Evolutionary conservation across 1,140 invertebrate genomes (phyloP), one percentile per base, ranked within the genome.

Genomic region (Euschistus heros): DNA sequence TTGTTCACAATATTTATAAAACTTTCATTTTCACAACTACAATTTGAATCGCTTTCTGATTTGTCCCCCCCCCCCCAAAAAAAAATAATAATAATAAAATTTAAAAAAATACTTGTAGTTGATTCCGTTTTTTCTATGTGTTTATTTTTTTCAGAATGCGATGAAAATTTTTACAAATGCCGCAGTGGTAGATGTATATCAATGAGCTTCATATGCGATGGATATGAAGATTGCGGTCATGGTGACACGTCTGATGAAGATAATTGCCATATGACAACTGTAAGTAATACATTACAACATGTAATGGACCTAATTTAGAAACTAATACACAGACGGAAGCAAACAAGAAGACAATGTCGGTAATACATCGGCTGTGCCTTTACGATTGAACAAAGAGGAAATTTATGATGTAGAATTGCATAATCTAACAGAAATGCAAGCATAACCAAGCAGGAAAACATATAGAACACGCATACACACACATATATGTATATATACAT

Each of bases 181-280:
- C 18, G 24, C 15, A 24, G 4, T 22, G 54, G 54, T 24, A 57
- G 24, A 26, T 84, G 82, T 69, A 80, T 84, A 67, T 77, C 78
- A 0, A 70, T 70, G 2, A 68, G 72, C 2, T 80, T 78, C 78
- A 71, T 75, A 15, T 84, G 82, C 71, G 81, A 84, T 71, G 76
- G 78, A 3, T 72, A 77, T 30, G 55, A 70, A 24, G 80, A 81
- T 67, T 81, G 80, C 68, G 20, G 17, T n/a, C n/a, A 17, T 14
- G 24, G 17, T 18, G 66, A 63, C 22, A 22, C 7, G 22, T 63
- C 37, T 61, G 66, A 63, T 65, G 68, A 61, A 57, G 50, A 64
- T 20, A 63, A 18, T 30, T 62, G 57, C 26, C 42, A 66, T 66
- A 17, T 62, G 7, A 27, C 17, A 10, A 24, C 54, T 17, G 54